Percentiles rank a stretch among this genome's conserved stretches.
phyloP scores from a whole-genome alignment of 2,113 vertebrate species.

The Tragelaphus strepsiceros region DNA sequence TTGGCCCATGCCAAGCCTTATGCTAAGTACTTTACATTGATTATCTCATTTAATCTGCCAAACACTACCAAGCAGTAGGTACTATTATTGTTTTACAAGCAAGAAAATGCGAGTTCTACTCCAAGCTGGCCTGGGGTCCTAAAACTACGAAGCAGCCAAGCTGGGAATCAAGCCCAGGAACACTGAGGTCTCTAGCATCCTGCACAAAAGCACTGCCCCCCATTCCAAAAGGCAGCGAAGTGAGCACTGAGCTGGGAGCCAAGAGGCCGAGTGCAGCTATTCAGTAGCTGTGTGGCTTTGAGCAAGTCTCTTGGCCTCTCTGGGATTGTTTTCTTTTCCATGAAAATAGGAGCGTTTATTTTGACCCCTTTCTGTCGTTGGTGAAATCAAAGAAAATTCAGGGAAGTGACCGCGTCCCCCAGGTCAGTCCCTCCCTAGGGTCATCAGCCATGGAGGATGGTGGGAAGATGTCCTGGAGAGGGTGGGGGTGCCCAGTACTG shows the following conservation, averaged over 20 bases:
- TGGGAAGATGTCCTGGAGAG: not conserved
- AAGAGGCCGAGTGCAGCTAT: not conserved
- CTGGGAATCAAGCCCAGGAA: not conserved
- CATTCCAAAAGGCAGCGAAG: not conserved
- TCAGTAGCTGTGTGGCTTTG: not conserved
- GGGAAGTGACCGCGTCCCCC: not conserved
- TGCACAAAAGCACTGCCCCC: not conserved
- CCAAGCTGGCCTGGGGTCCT: not conserved
- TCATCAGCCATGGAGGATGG: not conserved
- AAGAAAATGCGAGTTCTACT: not conserved
- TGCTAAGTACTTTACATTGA: not conserved
- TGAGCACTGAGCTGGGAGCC: not conserved
- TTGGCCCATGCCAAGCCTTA: not conserved
- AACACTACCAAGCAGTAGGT: not conserved
- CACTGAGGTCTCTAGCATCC: not conserved
- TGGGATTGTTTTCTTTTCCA: not conserved
- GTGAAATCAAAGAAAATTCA: slow-evolving; percentile 35
- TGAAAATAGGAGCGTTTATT: not conserved
- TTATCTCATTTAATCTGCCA: not conserved
- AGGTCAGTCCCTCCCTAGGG: not conserved
- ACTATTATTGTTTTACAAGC: not conserved
- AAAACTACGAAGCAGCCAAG: not conserved
- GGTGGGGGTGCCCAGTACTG: not conserved
- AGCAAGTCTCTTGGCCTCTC: slow-evolving; percentile 23
- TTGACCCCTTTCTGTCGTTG: not conserved